Base-by-base conservation (phyloP, 2,888 invertebrate species). In the Hirtodrosophila trivittata region DNA sequence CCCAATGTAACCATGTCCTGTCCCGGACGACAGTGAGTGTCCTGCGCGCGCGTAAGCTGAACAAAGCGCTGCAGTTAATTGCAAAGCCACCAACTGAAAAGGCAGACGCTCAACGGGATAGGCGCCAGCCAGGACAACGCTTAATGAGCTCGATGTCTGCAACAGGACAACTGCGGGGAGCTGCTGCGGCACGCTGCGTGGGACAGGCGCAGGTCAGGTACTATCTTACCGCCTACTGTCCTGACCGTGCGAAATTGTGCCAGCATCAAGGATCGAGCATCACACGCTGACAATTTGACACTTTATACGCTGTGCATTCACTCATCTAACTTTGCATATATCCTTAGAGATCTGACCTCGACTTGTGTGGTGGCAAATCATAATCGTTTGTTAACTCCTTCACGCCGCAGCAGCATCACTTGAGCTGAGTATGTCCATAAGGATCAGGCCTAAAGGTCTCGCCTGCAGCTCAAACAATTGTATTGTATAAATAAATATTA, bases 341-440 rank as follows among this genome's bases (percentile, higher is more conserved):
- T 13, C 7, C 49, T 13, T 28, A 12, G 10, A 8, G 26, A 41
- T 7, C 21, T 13, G 52, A 39, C 75, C 75, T 73, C 84, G 68
- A 70, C 84, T 75, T 83, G 73, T 85, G 77, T 83, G 81, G 81
- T 83, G 82, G 76, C 75, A 85, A 77, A 77, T 76, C 70, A 75
- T 83, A 78, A 83, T 85, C 82, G 75, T 49, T 66, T 56, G 56
- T 62, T 59, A 80, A 80, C 84, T 81, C 84, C 77, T 84, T 73
- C 66, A 70, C 72, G 59, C 80, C 77, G 62, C 67, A 26, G 62
- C 67, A 26, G 41, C 39, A 47, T 25, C 58, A 49, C 55, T 66
- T 47, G 43, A 39, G 43, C 3, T 38, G n/a, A n/a, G n/a, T n/a
- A n/a, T n/a, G n/a, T n/a, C n/a, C n/a, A n/a, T n/a, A n/a, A n/a